phyloP scores from a whole-genome alignment of 2,797 vertebrate species.

The Myotis vivesi region DNA sequence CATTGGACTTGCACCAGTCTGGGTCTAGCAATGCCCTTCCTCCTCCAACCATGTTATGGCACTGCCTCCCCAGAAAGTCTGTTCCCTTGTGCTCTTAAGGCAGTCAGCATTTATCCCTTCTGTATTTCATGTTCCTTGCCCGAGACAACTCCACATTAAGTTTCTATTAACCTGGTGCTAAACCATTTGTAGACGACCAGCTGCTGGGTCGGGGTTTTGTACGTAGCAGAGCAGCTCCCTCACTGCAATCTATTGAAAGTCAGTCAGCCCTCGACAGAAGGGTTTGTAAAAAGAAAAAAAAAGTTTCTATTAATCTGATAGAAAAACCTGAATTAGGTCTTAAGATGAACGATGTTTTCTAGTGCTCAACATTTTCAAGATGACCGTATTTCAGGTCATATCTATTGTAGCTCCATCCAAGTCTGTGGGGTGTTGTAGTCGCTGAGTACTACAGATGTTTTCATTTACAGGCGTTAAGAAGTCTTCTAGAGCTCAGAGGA shows the following conservation, averaged over 20 bases:
- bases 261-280: no score
- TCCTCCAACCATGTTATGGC: no score
- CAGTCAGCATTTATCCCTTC: neutral
- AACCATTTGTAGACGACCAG: no score
- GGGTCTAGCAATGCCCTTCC: neutral
- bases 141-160: neutral
- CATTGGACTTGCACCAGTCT: neutral
- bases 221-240: no score
- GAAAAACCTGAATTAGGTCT: neutral
- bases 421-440: neutral
- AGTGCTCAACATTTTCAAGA: neutral
- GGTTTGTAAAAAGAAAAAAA: no score
- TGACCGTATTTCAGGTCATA: neutral
- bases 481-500: neutral
- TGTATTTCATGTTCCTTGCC: neutral
- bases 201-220: no score
- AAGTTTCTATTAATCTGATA: neutral
- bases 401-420: neutral
- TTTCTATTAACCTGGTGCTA: neutral
- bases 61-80: neutral
- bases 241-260: no score
- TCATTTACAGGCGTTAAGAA: neutral
- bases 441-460: neutral
- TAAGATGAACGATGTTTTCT: neutral
- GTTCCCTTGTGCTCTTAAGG: neutral